phyloP scores from a whole-genome alignment of 2,113 vertebrate genomes.

The Corapipo altera region DNA sequence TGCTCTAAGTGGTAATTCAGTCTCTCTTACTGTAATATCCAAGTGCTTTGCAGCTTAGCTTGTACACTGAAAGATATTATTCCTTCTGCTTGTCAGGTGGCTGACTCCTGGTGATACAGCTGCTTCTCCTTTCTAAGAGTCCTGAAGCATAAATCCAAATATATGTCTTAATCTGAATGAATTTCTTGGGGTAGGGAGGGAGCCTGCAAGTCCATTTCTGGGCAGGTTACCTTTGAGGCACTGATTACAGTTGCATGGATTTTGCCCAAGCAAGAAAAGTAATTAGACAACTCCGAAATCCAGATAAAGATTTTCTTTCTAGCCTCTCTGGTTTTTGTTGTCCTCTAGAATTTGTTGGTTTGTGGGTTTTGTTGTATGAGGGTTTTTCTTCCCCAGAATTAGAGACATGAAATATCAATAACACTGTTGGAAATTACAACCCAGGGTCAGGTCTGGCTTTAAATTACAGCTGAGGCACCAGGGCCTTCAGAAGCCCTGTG shows the following conservation, averaged over 20 bases:
- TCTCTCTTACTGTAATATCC: neutral
- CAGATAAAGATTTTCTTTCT: neutral
- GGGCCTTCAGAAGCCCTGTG: neutral
- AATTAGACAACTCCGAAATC: neutral
- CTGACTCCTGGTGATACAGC: neutral
- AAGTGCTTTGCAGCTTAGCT: neutral
- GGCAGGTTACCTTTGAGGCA: neutral
- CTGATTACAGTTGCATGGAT: neutral
- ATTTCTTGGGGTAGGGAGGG: neutral
- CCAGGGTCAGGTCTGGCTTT: neutral
- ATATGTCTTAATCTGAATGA: neutral
- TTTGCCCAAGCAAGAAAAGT: neutral
- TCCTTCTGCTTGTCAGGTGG: neutral
- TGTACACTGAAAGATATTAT: neutral
- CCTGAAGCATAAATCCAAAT: neutral
- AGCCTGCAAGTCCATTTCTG: neutral
- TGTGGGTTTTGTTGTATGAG: neutral
- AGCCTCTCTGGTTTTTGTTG: neutral
- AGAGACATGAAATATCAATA: neutral
- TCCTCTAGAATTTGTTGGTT: neutral
- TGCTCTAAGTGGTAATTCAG: neutral
- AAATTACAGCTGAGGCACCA: neutral
- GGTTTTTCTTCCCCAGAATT: neutral
- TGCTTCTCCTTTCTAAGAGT: neutral
- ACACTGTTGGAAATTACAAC: neutral